Conservation (phyloP, 2,113 vertebrate genomes). For the Microcebus tavaratra region DNA sequence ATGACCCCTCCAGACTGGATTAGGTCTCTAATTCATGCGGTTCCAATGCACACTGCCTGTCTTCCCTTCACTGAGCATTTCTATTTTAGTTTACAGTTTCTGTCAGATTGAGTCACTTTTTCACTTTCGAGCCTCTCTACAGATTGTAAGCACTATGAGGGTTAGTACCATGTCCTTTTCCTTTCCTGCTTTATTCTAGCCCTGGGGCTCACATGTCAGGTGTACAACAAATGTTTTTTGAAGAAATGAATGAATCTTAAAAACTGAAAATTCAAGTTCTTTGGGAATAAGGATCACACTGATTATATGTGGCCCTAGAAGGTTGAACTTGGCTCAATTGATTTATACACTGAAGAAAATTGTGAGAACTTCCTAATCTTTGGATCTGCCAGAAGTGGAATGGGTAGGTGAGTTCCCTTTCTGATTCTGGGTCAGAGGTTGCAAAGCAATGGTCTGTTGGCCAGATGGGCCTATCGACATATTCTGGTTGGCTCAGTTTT, state of each 20-base stretch:
- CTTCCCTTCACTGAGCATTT: not conserved
- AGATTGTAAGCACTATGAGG: not conserved
- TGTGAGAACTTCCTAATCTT: not conserved
- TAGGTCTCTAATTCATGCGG: not conserved
- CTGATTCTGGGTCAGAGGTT: not conserved
- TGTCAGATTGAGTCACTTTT: no score
- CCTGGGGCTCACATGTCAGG: not conserved
- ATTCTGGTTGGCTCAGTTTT: slow-evolving; percentile 10
- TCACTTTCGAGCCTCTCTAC: not conserved
- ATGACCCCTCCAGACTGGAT: not conserved
- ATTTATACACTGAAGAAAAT: not conserved
- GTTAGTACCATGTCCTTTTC: not conserved
- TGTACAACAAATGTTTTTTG: not conserved
- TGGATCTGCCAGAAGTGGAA: not conserved
- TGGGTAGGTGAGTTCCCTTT: not conserved
- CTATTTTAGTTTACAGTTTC: not conserved
- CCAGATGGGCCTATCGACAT: not conserved
- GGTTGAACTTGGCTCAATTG: not conserved
- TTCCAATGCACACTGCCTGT: not conserved
- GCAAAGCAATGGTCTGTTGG: not conserved
- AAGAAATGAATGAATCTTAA: not conserved
- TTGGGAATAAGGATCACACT: not conserved
- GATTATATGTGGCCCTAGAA: not conserved
- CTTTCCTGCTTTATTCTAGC: not conserved
- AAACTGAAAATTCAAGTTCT: not conserved